Evolutionary conservation across 2,113 vertebrate species (phyloP), one percentile per base, ranked within the genome.

Genomic region (Guaruba guarouba): DNA sequence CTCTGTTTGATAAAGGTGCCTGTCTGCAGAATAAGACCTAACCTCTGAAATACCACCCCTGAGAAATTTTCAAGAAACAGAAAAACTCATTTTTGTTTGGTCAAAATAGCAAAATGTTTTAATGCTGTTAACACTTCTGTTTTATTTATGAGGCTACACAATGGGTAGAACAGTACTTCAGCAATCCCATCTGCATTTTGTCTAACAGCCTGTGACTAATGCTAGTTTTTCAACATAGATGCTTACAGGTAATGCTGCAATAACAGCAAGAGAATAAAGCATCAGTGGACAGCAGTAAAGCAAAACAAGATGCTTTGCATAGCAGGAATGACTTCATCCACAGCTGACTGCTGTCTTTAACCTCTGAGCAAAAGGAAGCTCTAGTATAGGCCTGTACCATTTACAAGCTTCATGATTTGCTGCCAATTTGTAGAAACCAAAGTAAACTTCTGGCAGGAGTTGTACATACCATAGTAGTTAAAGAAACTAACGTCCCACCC

Each of bases 301-400:
- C 74, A 88, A 96, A 90, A 74, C 73, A 86, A 90, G 73, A 96
- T 83, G 74, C 64, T 89, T 97, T 82, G 90, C 91, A 96, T 95
- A 97, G 87, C 91, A 95, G 62, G 61, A 94, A 95, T 96, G 5
- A 96, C 79, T 96, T 97, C 76, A 96, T 95, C 76, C 82, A 95
- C 96, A 97, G 83, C 90, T 97, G 82, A 96, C 90, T 96, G 84
- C 41, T 83, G 77, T 90, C 85, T 96, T 92, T 82, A 88, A 74
- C 43, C 76, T 91, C 73, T 76, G 78, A 95, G 88, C 68, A 96
- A 83, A 96, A 87, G 74, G 62, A 94, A 88, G 73, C 49, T 91
- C 59, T 75, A 91, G 70, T 33, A 62, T 54, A 88, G 83, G 88
- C 88, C 63, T 93, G 61, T 43, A 93, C 46, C 59, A 82, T 68